A percentile compares a stretch with the other conserved stretches of the same genome.
These are phyloP conservation scores for Drosophila quadrilineata DNA, from an alignment of 1,140 invertebrate species.

Conservation along the genomic window DNA sequence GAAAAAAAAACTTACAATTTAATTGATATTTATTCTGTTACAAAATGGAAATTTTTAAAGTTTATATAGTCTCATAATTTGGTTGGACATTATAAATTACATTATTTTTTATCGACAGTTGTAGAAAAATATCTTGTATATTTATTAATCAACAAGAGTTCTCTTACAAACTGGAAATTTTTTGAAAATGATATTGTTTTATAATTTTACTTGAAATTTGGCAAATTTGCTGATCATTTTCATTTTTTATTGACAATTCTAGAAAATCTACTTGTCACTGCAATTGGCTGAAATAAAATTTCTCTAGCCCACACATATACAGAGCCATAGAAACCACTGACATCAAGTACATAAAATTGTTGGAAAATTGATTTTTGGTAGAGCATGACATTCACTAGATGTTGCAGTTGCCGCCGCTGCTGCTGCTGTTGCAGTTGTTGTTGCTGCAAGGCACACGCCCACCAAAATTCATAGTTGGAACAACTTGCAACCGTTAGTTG, in stretches of 20 bases:
- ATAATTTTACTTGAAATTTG: no score
- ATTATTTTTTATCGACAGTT: constrained; percentile 30
- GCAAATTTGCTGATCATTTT: constrained; percentile 43
- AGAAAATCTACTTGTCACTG: constrained; percentile 50
- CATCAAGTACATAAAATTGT: constrained; percentile 33
- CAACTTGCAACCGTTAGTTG: constrained; percentile 46
- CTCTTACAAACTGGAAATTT: no score
- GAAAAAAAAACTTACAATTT: no score
- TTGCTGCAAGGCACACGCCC: constrained; percentile 65
- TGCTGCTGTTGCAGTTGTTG: background rate
- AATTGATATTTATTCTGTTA: no score
- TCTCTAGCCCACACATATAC: constrained; percentile 19
- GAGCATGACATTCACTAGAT: constrained; percentile 69
- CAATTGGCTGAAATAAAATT: constrained; percentile 49
- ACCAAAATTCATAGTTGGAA: constrained; percentile 65
- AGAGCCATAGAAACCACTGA: background rate
- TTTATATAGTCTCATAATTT: no score
- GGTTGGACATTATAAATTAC: constrained; percentile 34
- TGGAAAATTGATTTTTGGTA: constrained; percentile 72
- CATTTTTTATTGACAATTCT: no score
- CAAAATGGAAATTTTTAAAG: no score
- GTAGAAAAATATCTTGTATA: no score
- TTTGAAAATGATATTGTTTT: no score
- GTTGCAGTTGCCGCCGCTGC: background rate
- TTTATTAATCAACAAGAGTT: no score